Percentiles rank a stretch among this genome's conserved stretches.
Conservation (phyloP, 1,140 invertebrate species). For the Neomicropteryx cornuta region DNA sequence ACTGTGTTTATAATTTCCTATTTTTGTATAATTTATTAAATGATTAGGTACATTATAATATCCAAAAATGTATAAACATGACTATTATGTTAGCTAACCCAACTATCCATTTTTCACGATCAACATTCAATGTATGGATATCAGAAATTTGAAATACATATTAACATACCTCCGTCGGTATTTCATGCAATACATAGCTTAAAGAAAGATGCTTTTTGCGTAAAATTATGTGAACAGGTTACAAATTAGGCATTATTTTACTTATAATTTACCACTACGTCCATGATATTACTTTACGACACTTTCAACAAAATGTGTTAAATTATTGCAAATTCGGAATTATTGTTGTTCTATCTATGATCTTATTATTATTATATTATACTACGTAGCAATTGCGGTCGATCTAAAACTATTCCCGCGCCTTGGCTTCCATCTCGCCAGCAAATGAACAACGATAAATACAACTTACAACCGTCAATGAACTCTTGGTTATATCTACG, state of each 20-base stretch:
- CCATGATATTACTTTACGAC: constrained; percentile 10
- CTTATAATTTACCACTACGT: too few species aligned
- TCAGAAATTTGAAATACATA: too few species aligned
- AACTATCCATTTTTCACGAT: neutral
- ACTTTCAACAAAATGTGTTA: neutral
- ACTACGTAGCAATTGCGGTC: constrained; percentile 14
- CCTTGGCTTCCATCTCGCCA: neutral
- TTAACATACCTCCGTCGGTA: too few species aligned
- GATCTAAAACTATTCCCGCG: constrained; percentile 6
- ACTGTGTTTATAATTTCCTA: constrained; percentile 24
- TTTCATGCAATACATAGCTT: too few species aligned
- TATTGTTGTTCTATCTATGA: neutral
- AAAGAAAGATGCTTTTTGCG: too few species aligned
- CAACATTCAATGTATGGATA: constrained; percentile 29
- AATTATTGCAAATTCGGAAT: constrained; percentile 16
- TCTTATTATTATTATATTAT: neutral
- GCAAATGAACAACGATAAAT: constrained; percentile 16
- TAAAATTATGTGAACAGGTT: too few species aligned
- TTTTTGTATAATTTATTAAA: constrained; percentile 8
- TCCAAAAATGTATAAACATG: neutral
- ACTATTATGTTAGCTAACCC: too few species aligned
- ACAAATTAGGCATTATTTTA: too few species aligned
- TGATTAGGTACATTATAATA: neutral
- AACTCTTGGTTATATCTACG: constrained; percentile 12
- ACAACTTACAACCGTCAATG: constrained; percentile 25